Evolutionary conservation across 2,888 invertebrate genomes (phyloP).

Genomic region (Tethea ocularis): DNA sequence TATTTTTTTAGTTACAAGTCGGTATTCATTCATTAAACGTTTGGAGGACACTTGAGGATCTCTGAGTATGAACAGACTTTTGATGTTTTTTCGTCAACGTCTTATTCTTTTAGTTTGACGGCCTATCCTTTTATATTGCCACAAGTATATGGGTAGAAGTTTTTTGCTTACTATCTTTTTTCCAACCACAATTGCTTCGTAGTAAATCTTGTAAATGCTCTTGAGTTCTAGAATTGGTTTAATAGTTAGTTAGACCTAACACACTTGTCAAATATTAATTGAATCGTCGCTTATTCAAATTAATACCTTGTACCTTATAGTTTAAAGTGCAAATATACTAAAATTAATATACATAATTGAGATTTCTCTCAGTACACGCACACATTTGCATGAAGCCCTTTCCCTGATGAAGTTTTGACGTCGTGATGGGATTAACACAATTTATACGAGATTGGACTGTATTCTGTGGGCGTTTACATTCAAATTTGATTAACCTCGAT

Average conservation of each 20-base stretch:
- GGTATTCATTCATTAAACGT: background rate
- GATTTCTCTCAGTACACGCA: slow-evolving; percentile 36
- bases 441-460: slow-evolving; percentile 28
- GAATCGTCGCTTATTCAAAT: slow-evolving; percentile 34
- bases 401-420: slow-evolving; percentile 31
- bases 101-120: background rate
- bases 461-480: slow-evolving; percentile 25
- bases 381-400: slow-evolving; percentile 36
- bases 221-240: too few relatives aligned
- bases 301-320: slow-evolving; percentile 27
- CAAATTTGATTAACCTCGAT: slow-evolving; percentile 23
- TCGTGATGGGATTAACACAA: slow-evolving; percentile 24
- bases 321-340: slow-evolving; percentile 48
- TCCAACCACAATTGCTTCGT: too few relatives aligned
- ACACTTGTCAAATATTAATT: background rate
- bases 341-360: slow-evolving; percentile 56
- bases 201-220: too few relatives aligned
- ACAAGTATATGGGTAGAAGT: too few relatives aligned
- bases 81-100: background rate
- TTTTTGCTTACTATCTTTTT: too few relatives aligned
- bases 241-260: background rate
- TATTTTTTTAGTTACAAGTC: background rate
- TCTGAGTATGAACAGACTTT: slow-evolving; percentile 1
- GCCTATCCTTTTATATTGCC: too few relatives aligned
- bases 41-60: background rate